Conservation (phyloP, 2,888 invertebrate species). For the Hipparchia semele region DNA sequence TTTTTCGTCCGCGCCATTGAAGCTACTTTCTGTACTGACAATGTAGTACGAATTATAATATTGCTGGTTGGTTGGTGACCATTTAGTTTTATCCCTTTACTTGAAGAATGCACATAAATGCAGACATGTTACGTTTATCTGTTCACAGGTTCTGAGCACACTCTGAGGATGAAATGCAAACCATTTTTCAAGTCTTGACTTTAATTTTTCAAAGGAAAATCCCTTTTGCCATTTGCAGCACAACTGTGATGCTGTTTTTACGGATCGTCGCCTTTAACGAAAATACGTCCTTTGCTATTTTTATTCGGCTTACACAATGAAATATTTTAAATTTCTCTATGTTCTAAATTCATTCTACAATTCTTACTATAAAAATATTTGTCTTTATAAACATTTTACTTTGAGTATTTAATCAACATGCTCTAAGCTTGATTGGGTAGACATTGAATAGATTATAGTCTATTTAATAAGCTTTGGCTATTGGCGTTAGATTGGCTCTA, state of each 20-base stretch:
- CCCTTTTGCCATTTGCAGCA: constrained; percentile 14
- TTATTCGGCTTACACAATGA: neutral
- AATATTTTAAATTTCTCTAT: neutral
- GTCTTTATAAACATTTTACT: no score
- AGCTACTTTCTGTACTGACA: no score
- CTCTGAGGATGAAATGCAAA: constrained; percentile 1
- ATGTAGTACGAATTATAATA: no score
- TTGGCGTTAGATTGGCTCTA: no score
- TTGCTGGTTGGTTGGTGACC: neutral
- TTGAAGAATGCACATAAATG: constrained; percentile 1
- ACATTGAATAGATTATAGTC: no score
- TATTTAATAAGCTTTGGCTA: no score
- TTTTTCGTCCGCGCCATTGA: no score
- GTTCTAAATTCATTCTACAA: no score
- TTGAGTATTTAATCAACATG: no score
- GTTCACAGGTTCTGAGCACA: constrained; percentile 13
- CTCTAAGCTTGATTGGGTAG: no score
- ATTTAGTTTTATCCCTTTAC: neutral
- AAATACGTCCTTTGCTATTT: neutral
- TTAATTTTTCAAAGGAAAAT: constrained; percentile 17
- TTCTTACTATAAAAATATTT: no score
- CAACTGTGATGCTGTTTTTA: constrained; percentile 11
- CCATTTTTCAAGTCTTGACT: constrained; percentile 20
- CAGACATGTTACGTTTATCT: constrained; percentile 3
- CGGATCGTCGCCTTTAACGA: neutral